phyloP scores from a whole-genome alignment of 2,888 invertebrate species.

The Melieria omissa region DNA sequence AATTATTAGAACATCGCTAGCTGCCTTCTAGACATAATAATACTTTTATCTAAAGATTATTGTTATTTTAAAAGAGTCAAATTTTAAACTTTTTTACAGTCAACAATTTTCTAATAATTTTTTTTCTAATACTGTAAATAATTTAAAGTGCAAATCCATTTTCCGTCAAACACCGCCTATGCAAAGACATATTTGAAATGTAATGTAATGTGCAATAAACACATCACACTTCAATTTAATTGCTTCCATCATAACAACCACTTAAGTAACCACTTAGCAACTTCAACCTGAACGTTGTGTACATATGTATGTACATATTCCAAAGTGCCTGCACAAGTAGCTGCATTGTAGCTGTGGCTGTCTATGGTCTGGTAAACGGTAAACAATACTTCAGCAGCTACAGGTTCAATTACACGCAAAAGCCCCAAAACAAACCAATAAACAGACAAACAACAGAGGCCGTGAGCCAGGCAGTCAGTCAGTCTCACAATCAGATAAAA shows the following conservation, averaged over 20 bases:
- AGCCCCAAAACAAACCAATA: not conserved
- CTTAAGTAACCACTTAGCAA: slow-evolving; percentile 27
- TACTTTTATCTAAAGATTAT: too few relatives aligned
- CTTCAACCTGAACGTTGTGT: not conserved
- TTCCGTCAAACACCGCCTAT: too few relatives aligned
- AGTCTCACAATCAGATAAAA: not conserved
- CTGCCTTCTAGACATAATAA: too few relatives aligned
- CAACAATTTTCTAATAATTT: too few relatives aligned
- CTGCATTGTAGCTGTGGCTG: not conserved
- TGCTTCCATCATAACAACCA: slow-evolving; percentile 21
- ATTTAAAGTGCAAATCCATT: too few relatives aligned
- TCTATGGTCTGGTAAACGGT: too few relatives aligned
- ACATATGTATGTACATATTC: not conserved
- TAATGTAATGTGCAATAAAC: not conserved
- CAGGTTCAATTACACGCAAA: not conserved
- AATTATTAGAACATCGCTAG: too few relatives aligned
- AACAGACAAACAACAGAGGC: slow-evolving; percentile 14
- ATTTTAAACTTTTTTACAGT: too few relatives aligned
- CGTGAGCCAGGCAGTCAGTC: not conserved
- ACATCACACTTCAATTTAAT: slow-evolving; percentile 18
- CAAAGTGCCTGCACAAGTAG: not conserved
- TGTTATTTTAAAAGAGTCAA: too few relatives aligned
- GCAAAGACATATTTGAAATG: too few relatives aligned
- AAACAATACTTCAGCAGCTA: too few relatives aligned
- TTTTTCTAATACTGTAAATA: too few relatives aligned